Conservation (phyloP, 2,113 vertebrate species). For the Percina caprodes region DNA sequence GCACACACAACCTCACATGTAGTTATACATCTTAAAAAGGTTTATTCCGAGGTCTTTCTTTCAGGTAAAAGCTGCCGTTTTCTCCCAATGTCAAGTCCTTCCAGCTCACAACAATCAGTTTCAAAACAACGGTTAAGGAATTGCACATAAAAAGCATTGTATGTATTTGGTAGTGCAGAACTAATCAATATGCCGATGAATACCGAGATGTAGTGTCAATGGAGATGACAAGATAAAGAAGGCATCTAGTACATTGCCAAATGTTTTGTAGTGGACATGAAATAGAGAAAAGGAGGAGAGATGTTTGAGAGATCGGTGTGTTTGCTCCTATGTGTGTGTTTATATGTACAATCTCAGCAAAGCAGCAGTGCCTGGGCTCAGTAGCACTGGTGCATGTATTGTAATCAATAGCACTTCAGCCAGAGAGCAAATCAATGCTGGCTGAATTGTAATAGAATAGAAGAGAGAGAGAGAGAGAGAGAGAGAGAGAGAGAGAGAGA, state of each 20-base stretch:
- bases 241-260: slow-evolving; percentile 21
- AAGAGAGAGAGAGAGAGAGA: slow-evolving; percentile 58
- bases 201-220: slow-evolving; percentile 23
- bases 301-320: slow-evolving; percentile 10
- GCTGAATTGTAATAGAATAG: slow-evolving; percentile 75
- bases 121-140: slow-evolving; percentile 57
- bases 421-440: slow-evolving; percentile 78
- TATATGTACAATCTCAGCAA: slow-evolving; percentile 42
- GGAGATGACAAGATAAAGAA: slow-evolving; percentile 30
- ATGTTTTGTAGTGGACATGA: slow-evolving; percentile 45
- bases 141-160: slow-evolving; percentile 30
- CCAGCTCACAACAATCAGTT: slow-evolving; percentile 33
- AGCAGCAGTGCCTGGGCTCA: slow-evolving; percentile 50
- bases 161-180: slow-evolving; percentile 10
- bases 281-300: background rate
- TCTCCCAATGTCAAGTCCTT: slow-evolving; percentile 12
- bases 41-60: slow-evolving; percentile 19
- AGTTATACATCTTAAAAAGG: slow-evolving; percentile 22
- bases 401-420: slow-evolving; percentile 83
- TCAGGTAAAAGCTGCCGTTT: slow-evolving; percentile 4
- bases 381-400: slow-evolving; percentile 75
- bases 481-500: no score
- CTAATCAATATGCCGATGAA: slow-evolving; percentile 57
- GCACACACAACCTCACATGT: slow-evolving; percentile 20
- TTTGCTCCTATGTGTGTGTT: slow-evolving; percentile 30